Percentiles rank a stretch among this genome's conserved stretches.
Conservation (phyloP, 2,888 invertebrate species). For the Cyclophora punctaria region DNA sequence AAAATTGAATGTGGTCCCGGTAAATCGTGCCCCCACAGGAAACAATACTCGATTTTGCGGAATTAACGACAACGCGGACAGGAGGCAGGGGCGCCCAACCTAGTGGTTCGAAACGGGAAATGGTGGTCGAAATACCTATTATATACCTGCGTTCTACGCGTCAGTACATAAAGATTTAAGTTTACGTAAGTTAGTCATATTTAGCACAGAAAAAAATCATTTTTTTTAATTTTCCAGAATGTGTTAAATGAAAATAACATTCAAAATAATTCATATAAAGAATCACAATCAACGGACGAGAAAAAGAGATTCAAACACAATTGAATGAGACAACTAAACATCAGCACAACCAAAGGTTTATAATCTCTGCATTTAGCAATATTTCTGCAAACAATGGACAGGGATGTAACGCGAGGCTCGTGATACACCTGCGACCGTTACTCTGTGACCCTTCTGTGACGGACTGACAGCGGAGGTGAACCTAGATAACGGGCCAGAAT, state of each 20-base stretch:
- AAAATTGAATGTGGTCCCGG: constrained; percentile 59
- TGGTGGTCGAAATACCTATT: no score
- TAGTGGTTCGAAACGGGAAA: constrained; percentile 6
- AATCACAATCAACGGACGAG: no score
- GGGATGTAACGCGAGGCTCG: constrained; percentile 44
- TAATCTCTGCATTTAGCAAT: constrained; percentile 46
- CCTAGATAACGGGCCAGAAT: no score
- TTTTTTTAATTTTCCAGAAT: no score
- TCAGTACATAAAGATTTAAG: no score
- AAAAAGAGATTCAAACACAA: no score
- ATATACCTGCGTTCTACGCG: no score
- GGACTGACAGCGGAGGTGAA: constrained; percentile 6
- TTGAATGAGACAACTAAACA: no score
- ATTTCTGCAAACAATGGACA: constrained; percentile 66
- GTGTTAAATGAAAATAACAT: no score
- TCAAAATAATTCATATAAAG: no score
- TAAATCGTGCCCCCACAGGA: constrained; percentile 56
- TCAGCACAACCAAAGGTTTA: not conserved
- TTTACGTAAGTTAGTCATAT: no score
- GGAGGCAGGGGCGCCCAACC: constrained; percentile 31
- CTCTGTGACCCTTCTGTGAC: constrained; percentile 25
- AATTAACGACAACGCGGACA: constrained; percentile 63
- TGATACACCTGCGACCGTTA: constrained; percentile 56
- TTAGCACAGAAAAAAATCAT: no score
- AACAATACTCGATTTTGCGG: constrained; percentile 70